Evolutionary conservation across 2,113 vertebrate species (phyloP).

Genomic region (Salvelinus fontinalis): DNA sequence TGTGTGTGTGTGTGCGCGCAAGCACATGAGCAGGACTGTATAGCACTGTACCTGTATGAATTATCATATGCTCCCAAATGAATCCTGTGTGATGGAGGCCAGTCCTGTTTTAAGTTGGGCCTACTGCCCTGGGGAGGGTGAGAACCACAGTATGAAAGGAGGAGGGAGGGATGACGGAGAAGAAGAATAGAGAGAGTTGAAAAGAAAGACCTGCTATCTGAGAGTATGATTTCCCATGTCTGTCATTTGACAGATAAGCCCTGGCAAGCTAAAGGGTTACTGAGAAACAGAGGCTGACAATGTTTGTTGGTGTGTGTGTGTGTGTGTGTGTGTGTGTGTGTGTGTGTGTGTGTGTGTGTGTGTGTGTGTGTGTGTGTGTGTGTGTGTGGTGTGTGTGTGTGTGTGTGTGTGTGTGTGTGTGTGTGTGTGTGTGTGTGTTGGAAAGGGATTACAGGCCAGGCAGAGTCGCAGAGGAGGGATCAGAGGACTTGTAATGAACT

Average conservation of each 20-base stretch:
- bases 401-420: neutral
- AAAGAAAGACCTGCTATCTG: slow-evolving; percentile 29
- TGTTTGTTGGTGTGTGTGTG: slow-evolving; percentile 3
- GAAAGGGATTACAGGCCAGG: slow-evolving; percentile 19
- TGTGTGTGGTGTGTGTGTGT: neutral
- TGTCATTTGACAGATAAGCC: slow-evolving; percentile 63
- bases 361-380: no score
- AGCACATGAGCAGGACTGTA: slow-evolving; percentile 1
- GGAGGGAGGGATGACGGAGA: slow-evolving; percentile 35
- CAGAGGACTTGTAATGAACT: slow-evolving; percentile 17
- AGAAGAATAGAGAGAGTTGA: slow-evolving; percentile 45
- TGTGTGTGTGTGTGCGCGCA: neutral
- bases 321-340: neutral
- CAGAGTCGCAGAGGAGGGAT: slow-evolving; percentile 38
- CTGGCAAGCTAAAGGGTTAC: slow-evolving; percentile 45
- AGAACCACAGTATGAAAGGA: slow-evolving; percentile 31
- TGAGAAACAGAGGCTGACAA: slow-evolving; percentile 23
- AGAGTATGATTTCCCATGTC: slow-evolving; percentile 52
- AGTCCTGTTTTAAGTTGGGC: slow-evolving; percentile 8
- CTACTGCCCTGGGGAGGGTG: slow-evolving; percentile 42
- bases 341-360: no score
- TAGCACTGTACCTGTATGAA: neutral
- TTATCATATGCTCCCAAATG: slow-evolving; percentile 23
- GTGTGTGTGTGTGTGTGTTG: slow-evolving; percentile 32
- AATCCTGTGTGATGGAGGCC: neutral